phyloP scores from a whole-genome alignment of 2,888 invertebrate species.

The Morinoia aosen region DNA sequence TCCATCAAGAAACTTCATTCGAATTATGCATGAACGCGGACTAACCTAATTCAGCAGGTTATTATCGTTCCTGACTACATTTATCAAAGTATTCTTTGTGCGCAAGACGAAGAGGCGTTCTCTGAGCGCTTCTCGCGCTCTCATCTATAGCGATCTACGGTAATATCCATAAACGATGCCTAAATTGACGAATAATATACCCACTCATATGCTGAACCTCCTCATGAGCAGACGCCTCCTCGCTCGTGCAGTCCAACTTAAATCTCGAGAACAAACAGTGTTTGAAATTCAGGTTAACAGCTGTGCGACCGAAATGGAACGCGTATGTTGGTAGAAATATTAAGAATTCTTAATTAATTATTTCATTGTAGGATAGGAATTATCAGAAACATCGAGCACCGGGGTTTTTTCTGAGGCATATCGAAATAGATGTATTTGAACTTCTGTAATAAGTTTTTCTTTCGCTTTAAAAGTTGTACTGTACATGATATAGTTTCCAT shows the following conservation, averaged over 20 bases:
- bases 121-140: not conserved
- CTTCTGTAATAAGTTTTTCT: too few relatives aligned
- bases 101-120: conserved; percentile 12
- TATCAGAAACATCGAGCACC: too few relatives aligned
- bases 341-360: too few relatives aligned
- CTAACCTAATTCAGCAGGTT: conserved; percentile 42
- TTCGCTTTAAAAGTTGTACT: too few relatives aligned
- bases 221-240: not conserved
- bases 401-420: too few relatives aligned
- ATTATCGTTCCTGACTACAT: conserved; percentile 32
- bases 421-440: too few relatives aligned
- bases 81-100: conserved; percentile 45
- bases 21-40: conserved; percentile 32
- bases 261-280: not conserved
- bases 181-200: conserved; percentile 36
- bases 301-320: not conserved
- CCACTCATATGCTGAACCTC: not conserved
- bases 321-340: not conserved
- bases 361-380: too few relatives aligned
- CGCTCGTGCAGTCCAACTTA: not conserved
- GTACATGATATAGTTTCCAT: too few relatives aligned
- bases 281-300: not conserved
- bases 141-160: not conserved
- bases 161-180: conserved; percentile 37
- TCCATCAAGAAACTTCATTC: conserved; percentile 39